Percentiles rank a stretch among this genome's conserved stretches.
Evolutionary conservation across 2,797 vertebrate species (phyloP).

Genomic region (Champsocephalus esox): DNA sequence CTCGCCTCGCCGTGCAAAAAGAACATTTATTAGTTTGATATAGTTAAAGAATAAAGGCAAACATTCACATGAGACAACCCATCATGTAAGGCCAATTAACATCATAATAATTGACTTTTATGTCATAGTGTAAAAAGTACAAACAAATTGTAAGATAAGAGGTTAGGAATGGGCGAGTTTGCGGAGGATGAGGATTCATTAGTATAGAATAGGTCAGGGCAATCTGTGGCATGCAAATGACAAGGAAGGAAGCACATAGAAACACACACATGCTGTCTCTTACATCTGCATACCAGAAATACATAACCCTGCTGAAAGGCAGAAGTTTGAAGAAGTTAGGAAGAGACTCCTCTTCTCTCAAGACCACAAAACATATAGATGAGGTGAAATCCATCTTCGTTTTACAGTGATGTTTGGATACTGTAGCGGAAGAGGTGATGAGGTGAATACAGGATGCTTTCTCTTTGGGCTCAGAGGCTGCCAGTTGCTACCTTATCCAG

Average conservation of each 20-base stretch:
- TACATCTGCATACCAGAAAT: slow-evolving; percentile 28
- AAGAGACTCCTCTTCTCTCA: neutral
- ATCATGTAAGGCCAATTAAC: neutral
- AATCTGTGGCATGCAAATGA: slow-evolving; percentile 29
- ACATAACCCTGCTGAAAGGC: slow-evolving; percentile 39
- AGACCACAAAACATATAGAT: neutral
- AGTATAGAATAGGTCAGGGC: slow-evolving; percentile 35
- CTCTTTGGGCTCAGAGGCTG: slow-evolving; percentile 39
- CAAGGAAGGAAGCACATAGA: neutral
- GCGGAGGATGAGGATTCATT: slow-evolving; percentile 27
- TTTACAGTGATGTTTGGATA: neutral
- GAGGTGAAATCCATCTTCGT: neutral
- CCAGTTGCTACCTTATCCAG: slow-evolving; percentile 69
- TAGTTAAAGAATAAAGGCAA: neutral
- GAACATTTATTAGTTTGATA: neutral
- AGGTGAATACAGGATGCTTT: slow-evolving; percentile 26
- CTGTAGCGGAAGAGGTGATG: neutral
- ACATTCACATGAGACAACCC: neutral
- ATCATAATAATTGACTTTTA: neutral
- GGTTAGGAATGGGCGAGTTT: neutral
- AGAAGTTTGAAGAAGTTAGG: slow-evolving; percentile 6
- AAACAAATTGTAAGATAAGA: neutral
- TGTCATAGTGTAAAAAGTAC: no score
- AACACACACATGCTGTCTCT: neutral
- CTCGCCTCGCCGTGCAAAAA: neutral